Conservation (phyloP, 1,140 invertebrate genomes). For the Harlomillsia oculata region DNA sequence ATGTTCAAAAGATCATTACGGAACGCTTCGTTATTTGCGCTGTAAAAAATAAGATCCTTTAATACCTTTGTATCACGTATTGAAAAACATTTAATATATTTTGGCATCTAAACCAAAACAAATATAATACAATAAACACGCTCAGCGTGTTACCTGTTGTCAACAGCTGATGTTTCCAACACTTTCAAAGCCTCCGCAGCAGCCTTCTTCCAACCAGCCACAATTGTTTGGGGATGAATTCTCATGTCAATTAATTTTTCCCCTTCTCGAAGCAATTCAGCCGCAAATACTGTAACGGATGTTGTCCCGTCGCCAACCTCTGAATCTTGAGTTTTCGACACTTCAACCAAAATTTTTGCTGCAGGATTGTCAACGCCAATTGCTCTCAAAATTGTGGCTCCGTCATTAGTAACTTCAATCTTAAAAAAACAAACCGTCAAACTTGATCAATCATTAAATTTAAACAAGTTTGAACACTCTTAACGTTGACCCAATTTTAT, state of each 20-base stretch:
- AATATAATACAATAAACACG: slow-evolving; percentile 3
- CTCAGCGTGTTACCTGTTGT: slow-evolving; percentile 57
- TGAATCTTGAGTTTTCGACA: slow-evolving; percentile 97
- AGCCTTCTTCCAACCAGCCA: slow-evolving; percentile 86
- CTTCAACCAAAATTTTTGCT: slow-evolving; percentile 96
- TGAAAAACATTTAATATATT: background rate
- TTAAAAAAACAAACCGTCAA: slow-evolving; percentile 36
- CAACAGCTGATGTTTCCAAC: slow-evolving; percentile 61
- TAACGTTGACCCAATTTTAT: background rate
- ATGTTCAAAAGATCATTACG: slow-evolving; percentile 89
- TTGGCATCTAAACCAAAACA: background rate
- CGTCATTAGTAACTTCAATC: slow-evolving; percentile 98
- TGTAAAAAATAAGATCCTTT: slow-evolving; percentile 38
- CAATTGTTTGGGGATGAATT: slow-evolving; percentile 97
- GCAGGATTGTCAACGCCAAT: slow-evolving; percentile 98
- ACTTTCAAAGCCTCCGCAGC: slow-evolving; percentile 71
- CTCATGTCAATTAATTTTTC: slow-evolving; percentile 88
- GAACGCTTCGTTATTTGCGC: slow-evolving; percentile 66
- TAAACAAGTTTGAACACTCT: background rate
- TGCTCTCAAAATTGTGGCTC: slow-evolving; percentile 93
- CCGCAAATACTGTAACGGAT: slow-evolving; percentile 92
- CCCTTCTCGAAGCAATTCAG: slow-evolving; percentile 89
- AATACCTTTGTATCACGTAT: background rate
- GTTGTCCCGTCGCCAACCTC: slow-evolving; percentile 99
- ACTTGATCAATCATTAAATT: background rate